Conservation (phyloP, 2,113 vertebrate species). For the Zeus faber region DNA sequence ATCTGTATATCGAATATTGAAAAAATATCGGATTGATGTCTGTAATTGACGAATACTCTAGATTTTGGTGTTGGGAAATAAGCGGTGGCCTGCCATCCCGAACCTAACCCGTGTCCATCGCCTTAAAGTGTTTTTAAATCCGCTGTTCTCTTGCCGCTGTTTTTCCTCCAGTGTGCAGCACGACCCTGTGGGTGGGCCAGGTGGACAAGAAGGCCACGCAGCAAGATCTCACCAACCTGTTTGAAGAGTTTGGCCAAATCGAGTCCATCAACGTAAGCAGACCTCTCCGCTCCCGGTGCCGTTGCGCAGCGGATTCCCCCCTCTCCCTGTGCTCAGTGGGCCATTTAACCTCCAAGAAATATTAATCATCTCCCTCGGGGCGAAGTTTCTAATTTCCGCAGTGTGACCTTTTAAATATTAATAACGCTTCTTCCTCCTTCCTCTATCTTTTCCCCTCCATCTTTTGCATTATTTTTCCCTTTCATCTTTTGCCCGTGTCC, state of each 20-base stretch:
- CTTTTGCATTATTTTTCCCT: too few species aligned
- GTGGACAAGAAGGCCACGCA: slow-evolving; percentile 98
- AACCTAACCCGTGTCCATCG: too few species aligned
- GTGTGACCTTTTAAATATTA: background rate
- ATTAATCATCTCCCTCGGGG: background rate
- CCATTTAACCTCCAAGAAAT: background rate
- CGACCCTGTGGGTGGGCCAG: slow-evolving; percentile 97
- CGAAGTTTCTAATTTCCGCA: slow-evolving; percentile 5
- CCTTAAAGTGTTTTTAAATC: background rate
- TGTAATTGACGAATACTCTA: too few species aligned
- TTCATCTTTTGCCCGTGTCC: too few species aligned
- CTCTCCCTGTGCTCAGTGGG: background rate
- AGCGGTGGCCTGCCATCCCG: too few species aligned
- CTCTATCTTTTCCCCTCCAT: too few species aligned
- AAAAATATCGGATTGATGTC: too few species aligned
- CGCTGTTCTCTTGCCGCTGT: background rate
- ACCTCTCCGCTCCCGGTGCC: background rate
- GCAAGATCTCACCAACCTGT: slow-evolving; percentile 96
- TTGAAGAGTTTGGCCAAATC: slow-evolving; percentile 98
- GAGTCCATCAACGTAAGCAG: slow-evolving; percentile 97
- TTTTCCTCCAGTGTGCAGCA: slow-evolving; percentile 87
- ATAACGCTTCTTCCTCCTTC: background rate
- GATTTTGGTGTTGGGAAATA: too few species aligned
- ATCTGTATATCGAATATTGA: too few species aligned
- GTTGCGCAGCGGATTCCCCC: background rate